These are phyloP conservation scores for Alviniconcha marisindica DNA, from an alignment of 1,140 invertebrate genomes.

Conservation along the genomic window DNA sequence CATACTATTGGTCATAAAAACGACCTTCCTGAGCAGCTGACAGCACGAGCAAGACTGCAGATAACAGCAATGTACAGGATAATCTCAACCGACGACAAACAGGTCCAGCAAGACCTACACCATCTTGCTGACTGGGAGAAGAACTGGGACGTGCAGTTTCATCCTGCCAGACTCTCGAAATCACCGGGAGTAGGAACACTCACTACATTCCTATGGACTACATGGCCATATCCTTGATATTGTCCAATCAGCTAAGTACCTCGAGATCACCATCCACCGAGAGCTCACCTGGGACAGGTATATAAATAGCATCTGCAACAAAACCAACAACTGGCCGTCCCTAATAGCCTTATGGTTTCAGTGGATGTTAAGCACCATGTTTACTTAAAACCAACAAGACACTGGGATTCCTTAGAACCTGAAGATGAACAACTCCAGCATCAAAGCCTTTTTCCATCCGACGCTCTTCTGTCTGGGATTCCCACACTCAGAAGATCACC, in stretches of 20 bases:
- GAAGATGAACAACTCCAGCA: background rate
- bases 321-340: no score
- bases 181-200: background rate
- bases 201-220: background rate
- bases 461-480: conserved; percentile 15
- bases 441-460: conserved; percentile 4
- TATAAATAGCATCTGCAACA: background rate
- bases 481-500: background rate
- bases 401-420: conserved; percentile 6
- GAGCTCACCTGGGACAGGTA: conserved; percentile 2
- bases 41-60: background rate
- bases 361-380: no score
- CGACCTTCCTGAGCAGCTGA: background rate
- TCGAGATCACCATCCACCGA: conserved; percentile 9
- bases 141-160: background rate
- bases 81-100: no score
- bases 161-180: background rate
- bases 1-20: conserved; percentile 35
- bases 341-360: no score
- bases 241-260: conserved; percentile 10
- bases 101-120: no score
- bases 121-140: background rate
- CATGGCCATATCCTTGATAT: background rate
- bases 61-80: background rate
- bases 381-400: conserved; percentile 22